A percentile compares a stretch with the other conserved stretches of the same genome.
phyloP scores from a whole-genome alignment of 2,797 vertebrate species.

The Melopsittacus undulatus region DNA sequence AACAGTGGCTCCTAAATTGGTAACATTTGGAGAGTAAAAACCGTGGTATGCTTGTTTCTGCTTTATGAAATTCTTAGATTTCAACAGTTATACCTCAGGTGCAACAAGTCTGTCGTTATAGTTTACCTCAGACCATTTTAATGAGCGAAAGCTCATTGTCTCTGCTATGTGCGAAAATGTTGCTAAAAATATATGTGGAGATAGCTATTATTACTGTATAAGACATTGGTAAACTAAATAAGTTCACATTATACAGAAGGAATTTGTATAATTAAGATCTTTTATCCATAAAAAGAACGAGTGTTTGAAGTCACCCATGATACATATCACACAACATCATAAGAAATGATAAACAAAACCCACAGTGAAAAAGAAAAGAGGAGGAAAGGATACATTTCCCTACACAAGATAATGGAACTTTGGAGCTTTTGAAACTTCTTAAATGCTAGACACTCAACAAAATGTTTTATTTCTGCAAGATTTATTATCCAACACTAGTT shows the following conservation, averaged over 20 bases:
- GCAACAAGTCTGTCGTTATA: background rate
- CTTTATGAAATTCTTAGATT: background rate
- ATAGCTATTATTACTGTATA: background rate
- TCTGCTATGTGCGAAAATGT: background rate
- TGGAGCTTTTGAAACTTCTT: background rate
- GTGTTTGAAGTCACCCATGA: background rate
- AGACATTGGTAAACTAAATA: background rate
- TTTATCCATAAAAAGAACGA: background rate
- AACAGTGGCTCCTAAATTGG: background rate
- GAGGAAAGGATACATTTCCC: background rate
- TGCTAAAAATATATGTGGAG: background rate
- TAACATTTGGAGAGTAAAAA: background rate
- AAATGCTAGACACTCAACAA: background rate
- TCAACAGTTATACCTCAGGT: background rate
- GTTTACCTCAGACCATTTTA: background rate
- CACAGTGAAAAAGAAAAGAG: background rate
- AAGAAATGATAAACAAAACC: background rate
- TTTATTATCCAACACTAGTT: background rate
- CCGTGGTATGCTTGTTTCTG: background rate
- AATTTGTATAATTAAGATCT: background rate
- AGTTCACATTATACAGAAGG: background rate
- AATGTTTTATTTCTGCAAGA: background rate
- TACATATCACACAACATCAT: background rate
- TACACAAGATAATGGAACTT: background rate
- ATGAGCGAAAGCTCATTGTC: background rate